phyloP scores from a whole-genome alignment of 2,888 invertebrate species.

The Pollenia griseotomentosa region DNA sequence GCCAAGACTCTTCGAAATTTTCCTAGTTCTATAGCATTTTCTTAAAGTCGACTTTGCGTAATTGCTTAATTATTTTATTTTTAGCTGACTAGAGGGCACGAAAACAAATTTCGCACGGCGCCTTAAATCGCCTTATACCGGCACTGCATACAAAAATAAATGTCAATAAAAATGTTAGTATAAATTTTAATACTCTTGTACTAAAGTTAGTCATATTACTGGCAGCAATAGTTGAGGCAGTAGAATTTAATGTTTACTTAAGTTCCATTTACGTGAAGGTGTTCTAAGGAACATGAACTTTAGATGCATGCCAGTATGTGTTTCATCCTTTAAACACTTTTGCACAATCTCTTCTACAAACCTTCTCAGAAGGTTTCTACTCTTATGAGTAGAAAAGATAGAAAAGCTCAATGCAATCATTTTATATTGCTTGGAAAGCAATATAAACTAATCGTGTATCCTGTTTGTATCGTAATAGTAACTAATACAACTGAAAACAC shows the following conservation, averaged over 20 bases:
- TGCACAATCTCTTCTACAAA: not conserved
- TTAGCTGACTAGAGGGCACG: no score
- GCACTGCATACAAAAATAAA: not conserved
- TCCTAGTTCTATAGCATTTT: no score
- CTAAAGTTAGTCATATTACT: slow-evolving; percentile 48
- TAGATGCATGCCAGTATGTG: not conserved
- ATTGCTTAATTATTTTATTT: no score
- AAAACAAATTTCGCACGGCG: no score
- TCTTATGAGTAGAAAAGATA: slow-evolving; percentile 50
- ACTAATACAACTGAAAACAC: slow-evolving; percentile 50
- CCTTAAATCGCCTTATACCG: no score
- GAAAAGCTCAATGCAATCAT: slow-evolving; percentile 73
- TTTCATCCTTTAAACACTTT: slow-evolving; percentile 14
- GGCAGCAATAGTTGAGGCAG: not conserved
- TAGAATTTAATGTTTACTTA: slow-evolving; percentile 69
- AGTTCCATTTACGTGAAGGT: slow-evolving; percentile 70
- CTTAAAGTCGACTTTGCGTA: no score
- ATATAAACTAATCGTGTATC: slow-evolving; percentile 73
- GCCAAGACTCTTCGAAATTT: no score
- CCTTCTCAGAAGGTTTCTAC: slow-evolving; percentile 37
- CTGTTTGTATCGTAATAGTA: slow-evolving; percentile 67
- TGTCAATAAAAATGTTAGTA: slow-evolving; percentile 1
- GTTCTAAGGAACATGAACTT: slow-evolving; percentile 59
- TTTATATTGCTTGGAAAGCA: slow-evolving; percentile 74
- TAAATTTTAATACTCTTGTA: slow-evolving; percentile 40